Evolutionary conservation across 2,113 vertebrate genomes (phyloP), one percentile per base, ranked within the genome.

Genomic region (Triplophysa tibetana): DNA sequence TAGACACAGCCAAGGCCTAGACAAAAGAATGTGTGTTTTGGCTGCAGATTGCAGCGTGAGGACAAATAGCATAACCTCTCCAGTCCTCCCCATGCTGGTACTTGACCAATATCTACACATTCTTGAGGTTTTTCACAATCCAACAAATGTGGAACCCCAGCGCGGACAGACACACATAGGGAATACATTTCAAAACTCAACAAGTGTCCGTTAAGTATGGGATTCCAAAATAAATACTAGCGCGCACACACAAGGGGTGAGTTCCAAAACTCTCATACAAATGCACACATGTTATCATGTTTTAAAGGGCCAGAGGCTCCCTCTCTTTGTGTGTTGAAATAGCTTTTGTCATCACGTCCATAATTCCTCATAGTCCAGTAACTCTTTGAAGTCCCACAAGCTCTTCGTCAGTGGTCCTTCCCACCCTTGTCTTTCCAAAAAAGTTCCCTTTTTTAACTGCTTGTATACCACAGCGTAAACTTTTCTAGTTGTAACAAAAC

Each of bases 21-120:
- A 92, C 91, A 91, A 89, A 93, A 90, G 88, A 91, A 92, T 93
- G 89, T 88, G 86, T 92, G 89, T 92, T 92, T 92, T 90, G 90
- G 87, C 88, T 89, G 81, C 82, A 56, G n/a, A 21, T 61, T 76
- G 85, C 56, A 11, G 61, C 80, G 80, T 85, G 75, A 89, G 85
- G 84, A 89, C 83, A 91, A 91, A 89, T 86, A 81, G 87, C 84
- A 87, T 82, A 84, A 88, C 87, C 90, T 84, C 83, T 87, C 85
- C 85, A 83, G 63, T 69, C 58, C 77, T 84, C 83, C 81, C 78
- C 77, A 58, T 78, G 56, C 48, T 63, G 38, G 70, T 78, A 73
- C 65, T 70, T 74, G 72, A 78, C 75, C 74, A 70, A 41, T 78
- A 77, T 80, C 72, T 70, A 45, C 72, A 85, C 75, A 60, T 70